These are phyloP conservation scores for Anolis apletophallus DNA, from an alignment of 2,797 vertebrate species.

Conservation along the genomic window DNA sequence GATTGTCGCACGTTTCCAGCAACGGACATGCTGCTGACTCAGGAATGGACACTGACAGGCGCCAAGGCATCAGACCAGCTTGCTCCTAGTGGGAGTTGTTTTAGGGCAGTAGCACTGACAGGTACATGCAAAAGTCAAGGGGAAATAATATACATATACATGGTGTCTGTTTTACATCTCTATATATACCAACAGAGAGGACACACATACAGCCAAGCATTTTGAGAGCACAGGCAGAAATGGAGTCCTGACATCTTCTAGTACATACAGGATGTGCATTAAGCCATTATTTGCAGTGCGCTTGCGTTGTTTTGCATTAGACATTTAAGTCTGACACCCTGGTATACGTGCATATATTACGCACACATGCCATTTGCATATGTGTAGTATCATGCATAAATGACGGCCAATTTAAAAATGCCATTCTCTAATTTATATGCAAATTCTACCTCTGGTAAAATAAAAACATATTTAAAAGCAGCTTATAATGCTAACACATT, in stretches of 20 bases:
- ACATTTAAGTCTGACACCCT: conserved; percentile 3
- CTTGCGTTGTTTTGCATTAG: not conserved
- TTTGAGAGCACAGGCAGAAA: conserved; percentile 4
- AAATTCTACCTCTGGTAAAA: conserved; percentile 75
- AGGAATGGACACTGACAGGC: conserved; percentile 76
- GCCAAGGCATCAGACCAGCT: conserved; percentile 60
- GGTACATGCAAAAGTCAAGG: conserved; percentile 63
- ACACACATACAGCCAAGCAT: not conserved
- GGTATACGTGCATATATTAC: not conserved
- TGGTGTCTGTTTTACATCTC: not conserved
- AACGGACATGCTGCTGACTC: conserved; percentile 77
- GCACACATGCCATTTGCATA: conserved; percentile 45
- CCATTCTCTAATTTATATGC: conserved; percentile 70
- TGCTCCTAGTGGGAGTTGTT: conserved; percentile 44
- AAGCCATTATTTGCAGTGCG: conserved; percentile 31
- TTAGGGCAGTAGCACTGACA: conserved; percentile 62
- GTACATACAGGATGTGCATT: not conserved
- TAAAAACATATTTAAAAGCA: conserved; percentile 72
- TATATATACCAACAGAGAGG: not conserved
- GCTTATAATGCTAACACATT: conserved; percentile 75
- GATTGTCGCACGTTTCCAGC: conserved; percentile 70
- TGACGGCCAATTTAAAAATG: conserved; percentile 72
- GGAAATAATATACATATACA: conserved; percentile 39
- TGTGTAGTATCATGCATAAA: conserved; percentile 57
- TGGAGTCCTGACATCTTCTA: conserved; percentile 24